Evolutionary conservation across 64 coral and sea anemone species (phyloP), one percentile per base, ranked within the genome.

Genomic region (Orbicella faveolata): DNA sequence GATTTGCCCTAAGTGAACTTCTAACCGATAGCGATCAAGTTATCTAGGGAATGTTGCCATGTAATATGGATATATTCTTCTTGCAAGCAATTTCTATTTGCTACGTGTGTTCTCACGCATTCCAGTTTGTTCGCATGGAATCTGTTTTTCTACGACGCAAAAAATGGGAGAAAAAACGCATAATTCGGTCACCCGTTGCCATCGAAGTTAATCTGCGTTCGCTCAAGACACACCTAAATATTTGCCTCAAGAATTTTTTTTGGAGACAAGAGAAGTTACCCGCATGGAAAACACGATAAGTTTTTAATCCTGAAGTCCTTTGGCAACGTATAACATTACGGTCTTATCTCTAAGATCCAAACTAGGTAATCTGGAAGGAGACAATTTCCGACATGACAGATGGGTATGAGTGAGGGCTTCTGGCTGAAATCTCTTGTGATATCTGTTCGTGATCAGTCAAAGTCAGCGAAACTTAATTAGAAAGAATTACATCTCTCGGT

Each of bases 21-120:
- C 21, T 12, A 41, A 11, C 21, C 36, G 82, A 85, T 85, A 85
- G 64, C 21, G 37, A 85, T 85, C 82, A 73, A 85, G 21, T 15
- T 85, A 85, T 85, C 82, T 23, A 85, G 82, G 65, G 82, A 85
- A 85, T 85, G 79, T 9, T 61, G 54, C 34, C 17, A 83, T 83
- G 35, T 83, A 44, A 81, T 81, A 63, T 36, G 55, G 14, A 68
- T 68, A 70, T 70, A 70, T 70, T 81, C 57, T 35, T 81, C 4
- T 23, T 62, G 17, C 61, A 83, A 83, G 51, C 9, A 59, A 33
- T 67, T 20, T 44, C 61, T 11, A 48, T 83, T 83, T 6, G 18
- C 34, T 23, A 19, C 61, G 80, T 67, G 80, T 36, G 66, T 63
- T 67, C 12, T 39, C 17, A 30, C 80, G 67, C 62, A 67, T 44